Base-by-base conservation (phyloP, 2,888 invertebrate genomes). In the Andrena dorsata region DNA sequence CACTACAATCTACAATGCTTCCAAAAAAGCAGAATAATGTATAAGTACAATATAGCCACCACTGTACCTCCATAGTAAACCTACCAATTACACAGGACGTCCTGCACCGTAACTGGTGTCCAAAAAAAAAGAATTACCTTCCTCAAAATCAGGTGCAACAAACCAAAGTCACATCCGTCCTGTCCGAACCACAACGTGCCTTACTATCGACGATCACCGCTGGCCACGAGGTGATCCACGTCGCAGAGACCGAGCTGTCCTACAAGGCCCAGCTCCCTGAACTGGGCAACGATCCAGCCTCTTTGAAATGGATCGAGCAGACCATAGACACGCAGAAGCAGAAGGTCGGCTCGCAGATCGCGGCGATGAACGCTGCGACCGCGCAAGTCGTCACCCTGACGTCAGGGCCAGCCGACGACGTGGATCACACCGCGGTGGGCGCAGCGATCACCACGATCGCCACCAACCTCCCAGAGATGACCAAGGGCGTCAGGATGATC, bases 321-420 rank as follows among this genome's bases (percentile, higher is more conserved):
- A 98, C 98, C 1, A 95, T 99, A 94, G 99, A 99, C 94, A 97
- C 98, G 74, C 98, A 98, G 94, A 98, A 98, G 94, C 99, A 99
- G 95, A 98, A 97, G 88, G 98, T 99, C 76, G 98, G 98, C 86
- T 98, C 98, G 71, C 98, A 99, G 94, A 97, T 99, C 90, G 99
- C 99, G 5, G 99, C 99, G 78, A 99, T 99, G 99, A 99, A 98
- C 94, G 99, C 99, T 0, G 99, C 99, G 75, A 99, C 99, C 0
- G 99, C 99, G 8, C 98, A 99, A 94, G 98, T 99, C 68, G 97
- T 99, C 77, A 98, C 98, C 0, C 95, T 98, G 76, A 98, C 98
- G 0, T 97, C 97, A 2, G 96, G 96, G 3, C 95, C 96, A 0
- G 96, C 97, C 0, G 98, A 98, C 86, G 98, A 99, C 89, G 97